phyloP scores from a whole-genome alignment of 2,888 invertebrate genomes.

The Celastrina argiolus region DNA sequence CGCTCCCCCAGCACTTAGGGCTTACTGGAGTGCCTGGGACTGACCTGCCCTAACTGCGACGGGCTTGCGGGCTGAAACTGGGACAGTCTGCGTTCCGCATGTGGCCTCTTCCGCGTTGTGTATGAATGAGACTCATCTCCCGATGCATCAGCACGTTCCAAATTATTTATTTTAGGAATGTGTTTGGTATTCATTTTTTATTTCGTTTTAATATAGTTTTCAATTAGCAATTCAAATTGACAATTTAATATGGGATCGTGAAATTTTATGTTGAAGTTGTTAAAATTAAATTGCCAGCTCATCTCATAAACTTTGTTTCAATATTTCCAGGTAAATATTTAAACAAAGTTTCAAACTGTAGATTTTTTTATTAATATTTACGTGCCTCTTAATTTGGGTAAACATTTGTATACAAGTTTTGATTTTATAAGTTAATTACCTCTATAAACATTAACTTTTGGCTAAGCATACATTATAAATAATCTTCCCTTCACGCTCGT shows the following conservation, averaged over 20 bases:
- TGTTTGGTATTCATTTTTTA: not conserved
- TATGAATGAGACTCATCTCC: constrained; percentile 21
- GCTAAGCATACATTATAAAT: not conserved
- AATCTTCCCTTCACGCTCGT: not conserved
- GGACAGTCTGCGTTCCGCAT: constrained; percentile 52
- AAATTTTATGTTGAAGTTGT: not conserved
- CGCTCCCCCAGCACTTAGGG: constrained; percentile 67
- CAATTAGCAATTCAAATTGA: not conserved
- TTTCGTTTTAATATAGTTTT: not conserved
- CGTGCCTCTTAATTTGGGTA: not conserved
- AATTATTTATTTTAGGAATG: constrained; percentile 6
- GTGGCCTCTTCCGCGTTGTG: constrained; percentile 50
- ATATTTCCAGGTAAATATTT: not conserved
- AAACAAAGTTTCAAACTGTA: not conserved
- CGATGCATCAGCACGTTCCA: constrained; percentile 3
- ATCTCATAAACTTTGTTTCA: not conserved
- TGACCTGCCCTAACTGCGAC: constrained; percentile 66
- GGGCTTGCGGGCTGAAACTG: constrained; percentile 61
- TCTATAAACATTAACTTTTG: not conserved
- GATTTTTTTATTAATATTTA: not conserved
- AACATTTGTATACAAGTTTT: not conserved
- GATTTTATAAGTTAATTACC: not conserved
- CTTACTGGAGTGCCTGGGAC: constrained; percentile 57
- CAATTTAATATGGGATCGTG: not conserved
- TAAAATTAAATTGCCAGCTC: not conserved